Conservation (phyloP, 2,113 vertebrate genomes). For the Crotalus helleri region DNA sequence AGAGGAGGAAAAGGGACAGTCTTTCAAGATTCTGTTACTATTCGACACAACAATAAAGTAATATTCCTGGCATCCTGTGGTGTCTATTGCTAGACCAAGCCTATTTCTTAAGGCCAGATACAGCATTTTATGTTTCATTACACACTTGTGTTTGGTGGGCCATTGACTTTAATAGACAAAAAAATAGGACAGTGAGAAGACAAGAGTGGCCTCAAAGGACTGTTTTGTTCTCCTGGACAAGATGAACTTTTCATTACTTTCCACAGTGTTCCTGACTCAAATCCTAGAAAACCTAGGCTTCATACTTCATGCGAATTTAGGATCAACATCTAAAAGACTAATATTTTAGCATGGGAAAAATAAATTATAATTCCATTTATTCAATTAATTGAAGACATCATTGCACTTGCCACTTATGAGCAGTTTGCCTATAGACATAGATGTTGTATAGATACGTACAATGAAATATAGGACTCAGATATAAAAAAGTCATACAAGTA, state of each 20-base stretch:
- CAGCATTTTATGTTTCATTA: too few species aligned
- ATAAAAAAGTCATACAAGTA: not conserved
- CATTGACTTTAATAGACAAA: too few species aligned
- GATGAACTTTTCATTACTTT: not conserved
- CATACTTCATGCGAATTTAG: not conserved
- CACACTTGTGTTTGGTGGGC: too few species aligned
- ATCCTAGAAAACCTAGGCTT: not conserved
- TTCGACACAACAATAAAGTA: not conserved
- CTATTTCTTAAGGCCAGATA: too few species aligned
- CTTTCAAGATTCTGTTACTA: not conserved
- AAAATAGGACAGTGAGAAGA: too few species aligned
- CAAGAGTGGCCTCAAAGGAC: too few species aligned
- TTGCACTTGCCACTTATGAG: not conserved
- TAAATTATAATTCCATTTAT: not conserved
- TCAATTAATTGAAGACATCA: not conserved
- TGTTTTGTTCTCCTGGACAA: not conserved
- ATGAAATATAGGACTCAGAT: not conserved
- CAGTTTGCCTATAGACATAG: not conserved
- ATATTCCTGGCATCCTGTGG: not conserved
- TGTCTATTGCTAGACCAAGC: not conserved
- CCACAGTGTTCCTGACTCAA: not conserved
- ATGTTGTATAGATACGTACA: not conserved
- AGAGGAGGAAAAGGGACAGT: not conserved
- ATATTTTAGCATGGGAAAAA: not conserved
- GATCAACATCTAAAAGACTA: not conserved